These are phyloP conservation scores for Ailurus styani DNA, from an alignment of 2,113 vertebrate species.

Conservation along the genomic window DNA sequence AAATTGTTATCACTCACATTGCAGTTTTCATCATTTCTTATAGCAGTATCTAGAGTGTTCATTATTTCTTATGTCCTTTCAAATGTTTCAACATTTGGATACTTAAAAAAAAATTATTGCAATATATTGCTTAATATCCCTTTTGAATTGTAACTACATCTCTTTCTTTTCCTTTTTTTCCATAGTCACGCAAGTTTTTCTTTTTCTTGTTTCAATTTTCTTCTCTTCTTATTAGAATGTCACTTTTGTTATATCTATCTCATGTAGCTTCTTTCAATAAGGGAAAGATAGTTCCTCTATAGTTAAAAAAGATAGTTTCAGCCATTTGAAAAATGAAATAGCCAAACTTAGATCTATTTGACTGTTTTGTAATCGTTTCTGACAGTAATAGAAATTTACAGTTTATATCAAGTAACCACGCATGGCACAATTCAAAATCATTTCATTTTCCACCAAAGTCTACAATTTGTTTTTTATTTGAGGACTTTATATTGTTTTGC, in stretches of 20 bases:
- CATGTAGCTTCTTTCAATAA: neutral
- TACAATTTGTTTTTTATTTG: neutral
- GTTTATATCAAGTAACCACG: neutral
- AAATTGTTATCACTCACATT: neutral
- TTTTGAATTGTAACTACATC: neutral
- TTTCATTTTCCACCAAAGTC: conserved; percentile 6
- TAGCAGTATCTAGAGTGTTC: neutral
- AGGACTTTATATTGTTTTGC: neutral
- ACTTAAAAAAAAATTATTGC: neutral
- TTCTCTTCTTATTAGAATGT: neutral
- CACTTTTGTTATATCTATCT: neutral
- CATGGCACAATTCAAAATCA: neutral
- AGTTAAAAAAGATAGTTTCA: conserved; percentile 1
- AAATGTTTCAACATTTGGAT: neutral
- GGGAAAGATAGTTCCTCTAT: neutral
- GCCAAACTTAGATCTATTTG: neutral
- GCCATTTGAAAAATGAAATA: neutral
- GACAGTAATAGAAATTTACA: neutral
- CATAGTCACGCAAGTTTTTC: neutral
- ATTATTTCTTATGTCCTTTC: neutral
- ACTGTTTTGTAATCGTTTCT: neutral
- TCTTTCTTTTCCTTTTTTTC: neutral
- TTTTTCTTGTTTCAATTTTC: neutral
- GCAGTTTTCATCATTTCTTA: neutral
- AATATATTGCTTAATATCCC: neutral